phyloP scores from a whole-genome alignment of 2,797 vertebrate genomes.

The Enteromius fasciolatus region DNA sequence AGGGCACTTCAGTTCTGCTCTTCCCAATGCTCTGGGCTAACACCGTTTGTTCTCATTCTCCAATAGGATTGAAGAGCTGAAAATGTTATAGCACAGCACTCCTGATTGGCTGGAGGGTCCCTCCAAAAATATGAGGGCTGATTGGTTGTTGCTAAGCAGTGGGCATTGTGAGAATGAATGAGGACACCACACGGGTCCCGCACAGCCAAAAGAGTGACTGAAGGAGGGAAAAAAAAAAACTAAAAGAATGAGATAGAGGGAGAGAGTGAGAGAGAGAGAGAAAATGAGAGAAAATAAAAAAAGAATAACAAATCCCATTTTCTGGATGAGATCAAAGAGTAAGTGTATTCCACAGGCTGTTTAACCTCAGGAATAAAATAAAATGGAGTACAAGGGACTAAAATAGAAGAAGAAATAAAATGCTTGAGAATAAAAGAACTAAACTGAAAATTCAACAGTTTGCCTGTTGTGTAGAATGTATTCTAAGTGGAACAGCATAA shows the following conservation, averaged over 20 bases:
- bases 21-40: conserved; percentile 58
- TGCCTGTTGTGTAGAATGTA: not conserved
- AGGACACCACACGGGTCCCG: conserved; percentile 66
- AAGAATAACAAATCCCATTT: conserved; percentile 65
- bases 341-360: conserved; percentile 31
- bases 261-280: conserved; percentile 17
- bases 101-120: conserved; percentile 74
- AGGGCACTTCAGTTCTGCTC: conserved; percentile 49
- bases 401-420: not conserved
- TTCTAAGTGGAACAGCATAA: not conserved
- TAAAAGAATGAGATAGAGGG: not conserved
- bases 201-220: conserved; percentile 67
- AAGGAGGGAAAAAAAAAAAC: conserved; percentile 54
- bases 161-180: conserved; percentile 75
- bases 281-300: conserved; percentile 54
- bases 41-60: conserved; percentile 68
- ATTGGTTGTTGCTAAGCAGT: conserved; percentile 89
- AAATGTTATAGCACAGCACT: conserved; percentile 64
- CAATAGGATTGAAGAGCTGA: conserved; percentile 67
- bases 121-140: conserved; percentile 81
- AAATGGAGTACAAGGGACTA: conserved; percentile 59
- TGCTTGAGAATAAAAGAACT: not conserved
- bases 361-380: not conserved
- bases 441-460: conserved; percentile 10
- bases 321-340: conserved; percentile 46